A percentile compares a stretch with the other conserved stretches of the same genome.
phyloP scores from a whole-genome alignment of 2,113 vertebrate species.

The Nothobranchius furzeri region DNA sequence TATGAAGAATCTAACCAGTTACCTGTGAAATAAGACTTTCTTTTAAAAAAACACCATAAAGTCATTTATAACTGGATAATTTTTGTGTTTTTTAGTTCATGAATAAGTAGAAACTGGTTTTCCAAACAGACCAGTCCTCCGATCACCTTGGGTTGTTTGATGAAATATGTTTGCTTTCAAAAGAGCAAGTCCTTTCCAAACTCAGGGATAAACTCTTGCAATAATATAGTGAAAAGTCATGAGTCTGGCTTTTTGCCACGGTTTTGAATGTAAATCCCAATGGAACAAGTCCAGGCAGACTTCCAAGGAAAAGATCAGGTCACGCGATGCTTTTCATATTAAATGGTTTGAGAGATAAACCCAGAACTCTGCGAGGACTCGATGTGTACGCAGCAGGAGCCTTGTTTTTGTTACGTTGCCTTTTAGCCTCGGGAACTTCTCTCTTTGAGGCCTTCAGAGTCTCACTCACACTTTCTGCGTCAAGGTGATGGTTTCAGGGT shows the following conservation, averaged over 20 bases:
- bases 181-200: slow-evolving; percentile 2
- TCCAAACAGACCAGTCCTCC: too few species aligned
- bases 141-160: too few species aligned
- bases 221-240: not conserved
- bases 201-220: not conserved
- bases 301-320: not conserved
- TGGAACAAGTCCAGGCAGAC: slow-evolving; percentile 4
- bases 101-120: too few species aligned
- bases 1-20: too few species aligned
- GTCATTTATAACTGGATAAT: too few species aligned
- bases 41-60: too few species aligned
- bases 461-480: slow-evolving; percentile 16
- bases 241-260: not conserved
- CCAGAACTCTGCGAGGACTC: not conserved
- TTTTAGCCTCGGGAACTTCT: slow-evolving; percentile 5
- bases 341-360: not conserved
- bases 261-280: not conserved
- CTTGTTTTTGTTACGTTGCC: slow-evolving; percentile 12
- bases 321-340: not conserved
- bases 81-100: too few species aligned
- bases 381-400: slow-evolving; percentile 5
- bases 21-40: too few species aligned
- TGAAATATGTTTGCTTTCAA: not conserved
- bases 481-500: slow-evolving; percentile 19
- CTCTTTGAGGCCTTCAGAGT: slow-evolving; percentile 12